Base-by-base conservation (phyloP, 2,888 invertebrate genomes). In the Laspeyria flexula region DNA sequence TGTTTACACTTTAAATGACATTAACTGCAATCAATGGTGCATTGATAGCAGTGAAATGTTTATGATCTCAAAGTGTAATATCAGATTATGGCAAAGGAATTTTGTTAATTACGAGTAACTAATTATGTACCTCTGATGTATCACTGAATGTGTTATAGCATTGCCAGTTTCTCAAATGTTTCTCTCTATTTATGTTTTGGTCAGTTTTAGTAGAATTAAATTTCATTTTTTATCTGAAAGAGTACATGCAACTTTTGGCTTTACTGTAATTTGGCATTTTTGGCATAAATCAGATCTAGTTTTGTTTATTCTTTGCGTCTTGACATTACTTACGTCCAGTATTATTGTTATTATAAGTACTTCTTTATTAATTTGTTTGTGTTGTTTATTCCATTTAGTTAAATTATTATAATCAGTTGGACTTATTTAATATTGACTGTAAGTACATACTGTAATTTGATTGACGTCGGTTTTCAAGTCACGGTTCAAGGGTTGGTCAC, bases 11-110 rank as follows among this genome's bases (percentile, higher is more conserved):
- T 77, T 63, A 60, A 66, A 60, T 66, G 67, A 71, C 71, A 51
- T 30, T 76, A 75, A 75, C 72, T 74, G 63, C 61, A 55, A 56
- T 55, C 48, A 58, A 52, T 57, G 50, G 51, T 54, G 58, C 61
- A 55, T 56, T 47, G 43, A 56, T 43, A 42, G 51, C 49, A 55
- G 37, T 57, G 7, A 31, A 31, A 25, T 25, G 7, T 7, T 7
- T 25, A 25, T 7, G 7, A 21, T 21, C n/a, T n/a, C n/a, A n/a
- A 21, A 21, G 5, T 21, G 21, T 21, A 3, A 21, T 21, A 3
- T 21, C 21, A 21, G 21, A 21, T 21, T 21, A 21, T 2, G 21
- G 21, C 21, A 21, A 21, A 3, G 21, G 2, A 21, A 21, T 21
- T 21, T 21, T 5, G 21, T 21, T 21, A n/a, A n/a, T n/a, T n/a